Evolutionary conservation across 2,797 vertebrate genomes (phyloP).

Genomic region (Squalus acanthias): DNA sequence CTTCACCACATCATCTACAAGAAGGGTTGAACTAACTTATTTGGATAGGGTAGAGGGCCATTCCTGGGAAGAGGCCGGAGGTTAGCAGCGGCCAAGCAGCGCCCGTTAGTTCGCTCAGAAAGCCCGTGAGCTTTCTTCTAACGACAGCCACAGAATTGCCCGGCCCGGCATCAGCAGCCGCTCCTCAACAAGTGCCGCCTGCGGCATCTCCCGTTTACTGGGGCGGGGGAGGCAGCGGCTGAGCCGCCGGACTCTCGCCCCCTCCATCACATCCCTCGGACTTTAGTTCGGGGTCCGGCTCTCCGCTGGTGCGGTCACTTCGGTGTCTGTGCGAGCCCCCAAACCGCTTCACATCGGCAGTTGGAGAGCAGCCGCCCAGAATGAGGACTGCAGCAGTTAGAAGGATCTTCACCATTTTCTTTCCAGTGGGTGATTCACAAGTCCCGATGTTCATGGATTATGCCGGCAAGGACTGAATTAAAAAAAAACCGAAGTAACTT

Average conservation of each 20-base stretch:
- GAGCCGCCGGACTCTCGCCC: not conserved
- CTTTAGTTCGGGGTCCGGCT: not conserved
- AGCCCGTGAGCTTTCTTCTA: not conserved
- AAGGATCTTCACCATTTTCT: not conserved
- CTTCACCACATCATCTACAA: not conserved
- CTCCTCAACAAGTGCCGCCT: not conserved
- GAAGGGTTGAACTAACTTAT: not conserved
- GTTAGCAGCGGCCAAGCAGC: not conserved
- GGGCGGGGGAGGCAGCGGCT: not conserved
- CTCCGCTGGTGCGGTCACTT: not conserved
- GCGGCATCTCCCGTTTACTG: not conserved
- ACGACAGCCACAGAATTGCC: not conserved
- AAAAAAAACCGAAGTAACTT: not conserved
- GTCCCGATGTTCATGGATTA: not conserved
- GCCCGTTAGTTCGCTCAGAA: not conserved
- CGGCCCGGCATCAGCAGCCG: not conserved
- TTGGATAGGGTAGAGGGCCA: not conserved
- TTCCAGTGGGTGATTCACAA: not conserved
- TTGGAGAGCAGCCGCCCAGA: not conserved
- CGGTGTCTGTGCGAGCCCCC: not conserved
- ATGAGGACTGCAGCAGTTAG: not conserved
- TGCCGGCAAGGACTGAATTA: not conserved
- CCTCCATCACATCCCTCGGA: not conserved
- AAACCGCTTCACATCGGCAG: not conserved
- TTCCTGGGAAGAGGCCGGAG: not conserved